Base-by-base conservation (phyloP, 2,113 vertebrate genomes). In the Ptilorrhoa leucosticta region DNA sequence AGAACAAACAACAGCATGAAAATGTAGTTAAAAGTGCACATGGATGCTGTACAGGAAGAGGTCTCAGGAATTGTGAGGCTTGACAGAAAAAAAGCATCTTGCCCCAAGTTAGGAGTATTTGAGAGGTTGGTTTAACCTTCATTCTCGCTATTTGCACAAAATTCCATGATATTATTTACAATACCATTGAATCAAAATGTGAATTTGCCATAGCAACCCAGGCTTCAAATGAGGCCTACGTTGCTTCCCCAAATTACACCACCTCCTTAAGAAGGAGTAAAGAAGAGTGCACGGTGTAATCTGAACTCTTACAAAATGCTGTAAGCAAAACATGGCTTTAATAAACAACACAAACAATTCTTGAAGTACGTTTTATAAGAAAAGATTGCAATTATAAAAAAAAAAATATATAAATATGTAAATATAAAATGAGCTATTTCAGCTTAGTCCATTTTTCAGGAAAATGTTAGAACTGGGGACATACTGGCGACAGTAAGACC, bases 151-250 rank as follows among this genome's bases (percentile, higher is more conserved):
- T 87, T 90, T 92, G 72, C 75, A 84, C n/a, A 56, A 28, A 35
- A 56, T 90, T 87, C 87, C 37, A 69, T 75, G 60, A 91, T 88
- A 40, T 89, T 75, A 94, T 93, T 97, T 96, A 84, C 76, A 80
- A n/a, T 73, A 70, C 10, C 51, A 94, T 53, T 37, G 64, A 95
- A 90, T 47, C 37, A 75, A 96, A 97, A 92, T 3, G 10, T 89
- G 71, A 90, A 53, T 96, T 94, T 96, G 23, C 87, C 72, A 57
- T 54, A 83, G 87, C 87, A 88, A 84, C 65, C 15, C 28, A 42
- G 42, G 56, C 65, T 81, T 95, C 73, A 84, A 92, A 51, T 53
- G 54, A 26, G 51, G 31, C 6, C 40, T 28, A 19, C 0, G 1
- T 9, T 58, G 22, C 24, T 76, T 81, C 69, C 71, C 68, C 83